These are phyloP conservation scores for Baccha elongata DNA, from an alignment of 2,888 invertebrate genomes.

Conservation along the genomic window DNA sequence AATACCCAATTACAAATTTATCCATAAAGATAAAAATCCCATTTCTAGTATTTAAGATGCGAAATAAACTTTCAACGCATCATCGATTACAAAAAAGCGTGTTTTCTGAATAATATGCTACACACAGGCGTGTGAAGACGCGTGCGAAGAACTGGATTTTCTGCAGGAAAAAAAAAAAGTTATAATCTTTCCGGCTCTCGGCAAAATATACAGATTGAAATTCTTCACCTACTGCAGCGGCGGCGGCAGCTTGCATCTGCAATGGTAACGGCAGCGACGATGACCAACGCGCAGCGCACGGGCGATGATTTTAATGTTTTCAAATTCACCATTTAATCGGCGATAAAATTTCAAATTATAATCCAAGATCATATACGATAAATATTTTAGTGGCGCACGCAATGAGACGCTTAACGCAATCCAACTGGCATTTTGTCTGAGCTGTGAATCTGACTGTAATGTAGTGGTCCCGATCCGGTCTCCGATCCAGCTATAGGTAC, in stretches of 20 bases:
- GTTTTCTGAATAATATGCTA: constrained; percentile 7
- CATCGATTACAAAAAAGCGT: constrained; percentile 36
- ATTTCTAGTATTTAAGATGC: constrained; percentile 70
- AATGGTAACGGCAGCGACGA: too few relatives aligned
- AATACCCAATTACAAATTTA: constrained; percentile 73
- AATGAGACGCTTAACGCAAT: constrained; percentile 62
- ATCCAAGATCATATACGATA: constrained; percentile 63
- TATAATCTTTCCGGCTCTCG: constrained; percentile 19
- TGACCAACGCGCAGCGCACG: constrained; percentile 27
- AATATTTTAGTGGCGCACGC: constrained; percentile 65
- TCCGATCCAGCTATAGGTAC: background rate
- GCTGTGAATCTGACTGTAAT: background rate
- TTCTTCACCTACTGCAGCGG: constrained; percentile 56
- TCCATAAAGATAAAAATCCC: constrained; percentile 71
- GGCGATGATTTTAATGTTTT: constrained; percentile 72
- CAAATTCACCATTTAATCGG: constrained; percentile 72
- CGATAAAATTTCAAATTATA: constrained; percentile 73
- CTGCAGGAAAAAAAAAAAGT: constrained; percentile 2
- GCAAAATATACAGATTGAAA: constrained; percentile 30
- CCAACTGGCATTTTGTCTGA: constrained; percentile 7
- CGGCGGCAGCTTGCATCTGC: too few relatives aligned
- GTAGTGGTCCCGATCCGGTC: constrained; percentile 15
- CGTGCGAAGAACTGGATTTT: constrained; percentile 52
- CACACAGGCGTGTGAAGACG: constrained; percentile 11
- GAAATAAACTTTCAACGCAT: constrained; percentile 70